phyloP scores from a whole-genome alignment of 2,113 vertebrate genomes.

The Holacanthus passer region DNA sequence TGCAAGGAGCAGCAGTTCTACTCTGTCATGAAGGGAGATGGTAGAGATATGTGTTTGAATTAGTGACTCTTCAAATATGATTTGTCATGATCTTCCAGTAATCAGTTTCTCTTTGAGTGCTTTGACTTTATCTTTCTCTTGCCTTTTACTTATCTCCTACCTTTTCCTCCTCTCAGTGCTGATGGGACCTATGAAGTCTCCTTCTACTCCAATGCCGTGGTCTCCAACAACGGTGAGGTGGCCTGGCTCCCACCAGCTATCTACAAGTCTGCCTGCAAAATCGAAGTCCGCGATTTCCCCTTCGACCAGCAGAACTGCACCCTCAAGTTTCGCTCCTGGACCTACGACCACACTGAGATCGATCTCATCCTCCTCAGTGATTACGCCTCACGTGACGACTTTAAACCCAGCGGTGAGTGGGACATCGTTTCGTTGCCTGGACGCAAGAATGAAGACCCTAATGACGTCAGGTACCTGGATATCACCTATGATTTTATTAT shows the following conservation, averaged over 20 bases:
- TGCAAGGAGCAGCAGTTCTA: not conserved
- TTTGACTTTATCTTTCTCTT: constrained; percentile 17
- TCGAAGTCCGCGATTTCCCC: constrained; percentile 87
- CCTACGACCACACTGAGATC: constrained; percentile 88
- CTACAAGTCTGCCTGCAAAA: constrained; percentile 88
- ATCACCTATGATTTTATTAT: constrained; percentile 89
- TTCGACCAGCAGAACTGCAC: constrained; percentile 90
- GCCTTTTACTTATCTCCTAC: not conserved
- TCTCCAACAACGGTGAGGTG: constrained; percentile 86
- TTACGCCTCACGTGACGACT: constrained; percentile 86
- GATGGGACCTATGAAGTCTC: constrained; percentile 88
- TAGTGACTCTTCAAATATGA: not conserved
- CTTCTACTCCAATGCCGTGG: constrained; percentile 86
- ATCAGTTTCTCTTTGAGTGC: not conserved
- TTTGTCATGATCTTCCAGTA: not conserved
- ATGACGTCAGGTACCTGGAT: constrained; percentile 85
- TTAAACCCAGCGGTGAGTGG: constrained; percentile 88
- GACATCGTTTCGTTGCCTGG: constrained; percentile 87
- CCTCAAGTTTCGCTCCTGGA: constrained; percentile 88
- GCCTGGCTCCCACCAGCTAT: constrained; percentile 88
- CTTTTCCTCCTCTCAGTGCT: constrained; percentile 71
- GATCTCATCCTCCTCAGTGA: constrained; percentile 86
- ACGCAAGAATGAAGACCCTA: constrained; percentile 86
- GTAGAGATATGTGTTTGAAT: not conserved
- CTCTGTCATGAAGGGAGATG: not conserved